Conservation (phyloP, 2,797 vertebrate genomes). For the Oophaga sylvatica region DNA sequence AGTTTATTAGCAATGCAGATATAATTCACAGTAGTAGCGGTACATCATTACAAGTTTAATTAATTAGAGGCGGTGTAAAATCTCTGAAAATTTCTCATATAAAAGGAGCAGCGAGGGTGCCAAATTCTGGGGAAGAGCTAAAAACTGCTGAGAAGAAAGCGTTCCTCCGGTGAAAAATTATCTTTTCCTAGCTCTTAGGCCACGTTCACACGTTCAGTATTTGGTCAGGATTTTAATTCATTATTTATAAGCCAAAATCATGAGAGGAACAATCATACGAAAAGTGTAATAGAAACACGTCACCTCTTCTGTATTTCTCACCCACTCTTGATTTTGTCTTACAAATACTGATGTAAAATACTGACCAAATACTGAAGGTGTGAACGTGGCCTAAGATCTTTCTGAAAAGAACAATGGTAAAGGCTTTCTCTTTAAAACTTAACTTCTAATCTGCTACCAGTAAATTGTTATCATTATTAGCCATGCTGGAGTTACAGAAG, state of each 20-base stretch:
- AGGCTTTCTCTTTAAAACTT: not conserved
- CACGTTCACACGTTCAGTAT: too few species aligned
- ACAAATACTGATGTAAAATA: too few species aligned
- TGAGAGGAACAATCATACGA: too few species aligned
- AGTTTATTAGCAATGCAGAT: constrained; percentile 54
- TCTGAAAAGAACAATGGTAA: not conserved
- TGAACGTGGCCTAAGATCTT: not conserved
- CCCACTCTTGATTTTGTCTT: too few species aligned
- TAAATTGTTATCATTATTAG: not conserved
- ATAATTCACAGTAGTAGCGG: constrained; percentile 42
- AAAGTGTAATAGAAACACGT: too few species aligned
- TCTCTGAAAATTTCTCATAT: constrained; percentile 1
- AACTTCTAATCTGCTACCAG: not conserved
- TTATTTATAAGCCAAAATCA: too few species aligned
- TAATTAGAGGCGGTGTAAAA: constrained; percentile 43
- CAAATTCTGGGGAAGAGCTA: not conserved
- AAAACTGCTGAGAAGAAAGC: not conserved
- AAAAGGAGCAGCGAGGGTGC: not conserved
- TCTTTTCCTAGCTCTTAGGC: not conserved
- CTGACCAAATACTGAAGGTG: too few species aligned
- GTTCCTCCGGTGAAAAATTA: not conserved
- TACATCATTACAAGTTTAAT: constrained; percentile 42
- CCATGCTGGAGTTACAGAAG: too few species aligned
- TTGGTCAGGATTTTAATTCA: too few species aligned
- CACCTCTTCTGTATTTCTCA: too few species aligned